phyloP scores from a whole-genome alignment of 2,797 vertebrate genomes.

The Rallus crepitans region DNA sequence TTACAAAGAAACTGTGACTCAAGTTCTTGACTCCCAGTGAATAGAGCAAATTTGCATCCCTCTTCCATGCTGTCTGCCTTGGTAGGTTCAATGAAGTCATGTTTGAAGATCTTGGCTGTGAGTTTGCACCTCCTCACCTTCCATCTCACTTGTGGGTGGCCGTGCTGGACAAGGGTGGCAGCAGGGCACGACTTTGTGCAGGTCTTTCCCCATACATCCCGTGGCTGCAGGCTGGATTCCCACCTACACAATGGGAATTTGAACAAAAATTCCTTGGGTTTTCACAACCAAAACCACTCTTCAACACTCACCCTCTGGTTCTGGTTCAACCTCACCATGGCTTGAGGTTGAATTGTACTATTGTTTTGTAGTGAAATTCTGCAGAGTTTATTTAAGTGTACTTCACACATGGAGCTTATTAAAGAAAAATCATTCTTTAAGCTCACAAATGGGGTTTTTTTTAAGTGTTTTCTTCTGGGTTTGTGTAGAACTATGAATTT shows the following conservation, averaged over 20 bases:
- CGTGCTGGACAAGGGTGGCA: accelerated
- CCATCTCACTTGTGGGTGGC: not conserved
- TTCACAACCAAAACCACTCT: not conserved
- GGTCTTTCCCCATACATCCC: accelerated
- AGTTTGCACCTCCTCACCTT: not conserved
- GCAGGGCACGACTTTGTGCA: not conserved
- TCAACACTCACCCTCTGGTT: not conserved
- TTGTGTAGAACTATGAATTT: not conserved
- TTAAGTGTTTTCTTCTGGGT: not conserved
- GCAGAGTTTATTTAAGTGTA: not conserved
- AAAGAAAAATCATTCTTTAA: not conserved
- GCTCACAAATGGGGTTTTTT: not conserved
- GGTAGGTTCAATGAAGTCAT: accelerated
- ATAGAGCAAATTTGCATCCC: not conserved
- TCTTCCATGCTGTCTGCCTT: not conserved
- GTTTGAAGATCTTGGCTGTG: not conserved
- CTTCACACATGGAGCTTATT: not conserved
- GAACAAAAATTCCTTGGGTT: not conserved
- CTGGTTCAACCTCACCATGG: not conserved
- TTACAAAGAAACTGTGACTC: not conserved
- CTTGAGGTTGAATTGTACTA: not conserved
- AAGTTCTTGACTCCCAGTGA: not conserved
- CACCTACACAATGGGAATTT: accelerated
- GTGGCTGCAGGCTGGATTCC: not conserved
- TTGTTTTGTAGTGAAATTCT: not conserved